Evolutionary conservation across 2,797 vertebrate species (phyloP).

Genomic region (Rhodeus uyekii): DNA sequence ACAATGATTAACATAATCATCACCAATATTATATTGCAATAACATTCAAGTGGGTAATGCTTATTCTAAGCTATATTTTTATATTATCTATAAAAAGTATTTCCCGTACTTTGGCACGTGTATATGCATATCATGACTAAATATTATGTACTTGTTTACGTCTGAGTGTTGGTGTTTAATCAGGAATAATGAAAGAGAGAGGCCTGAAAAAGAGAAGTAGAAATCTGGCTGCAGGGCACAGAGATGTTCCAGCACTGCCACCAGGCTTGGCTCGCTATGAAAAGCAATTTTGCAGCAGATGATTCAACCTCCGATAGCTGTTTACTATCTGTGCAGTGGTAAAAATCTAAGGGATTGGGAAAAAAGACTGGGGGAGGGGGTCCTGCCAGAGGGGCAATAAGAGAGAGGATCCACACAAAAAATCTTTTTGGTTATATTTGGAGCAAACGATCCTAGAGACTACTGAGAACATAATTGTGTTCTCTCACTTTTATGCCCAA

Average conservation of each 20-base stretch:
- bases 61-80: background rate
- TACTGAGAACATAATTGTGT: slow-evolving; percentile 1
- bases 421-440: slow-evolving; percentile 32
- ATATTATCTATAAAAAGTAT: background rate
- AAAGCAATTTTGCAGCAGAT: slow-evolving; percentile 52
- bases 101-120: background rate
- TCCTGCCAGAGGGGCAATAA: background rate
- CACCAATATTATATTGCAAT: background rate
- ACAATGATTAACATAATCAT: background rate
- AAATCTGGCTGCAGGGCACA: background rate
- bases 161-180: slow-evolving; percentile 18
- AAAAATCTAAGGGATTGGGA: background rate
- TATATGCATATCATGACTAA: background rate
- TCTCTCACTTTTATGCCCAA: slow-evolving; percentile 17
- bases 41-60: background rate
- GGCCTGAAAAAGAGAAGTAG: background rate
- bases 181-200: slow-evolving; percentile 4
- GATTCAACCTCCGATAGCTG: slow-evolving; percentile 42
- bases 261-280: slow-evolving; percentile 46
- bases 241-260: slow-evolving; percentile 31
- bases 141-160: background rate
- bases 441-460: background rate
- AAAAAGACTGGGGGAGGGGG: background rate
- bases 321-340: slow-evolving; percentile 46
- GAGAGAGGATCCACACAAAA: slow-evolving; percentile 4